Evolutionary conservation across 1,140 invertebrate species (phyloP).

Genomic region (Dolichoris vasculosae): DNA sequence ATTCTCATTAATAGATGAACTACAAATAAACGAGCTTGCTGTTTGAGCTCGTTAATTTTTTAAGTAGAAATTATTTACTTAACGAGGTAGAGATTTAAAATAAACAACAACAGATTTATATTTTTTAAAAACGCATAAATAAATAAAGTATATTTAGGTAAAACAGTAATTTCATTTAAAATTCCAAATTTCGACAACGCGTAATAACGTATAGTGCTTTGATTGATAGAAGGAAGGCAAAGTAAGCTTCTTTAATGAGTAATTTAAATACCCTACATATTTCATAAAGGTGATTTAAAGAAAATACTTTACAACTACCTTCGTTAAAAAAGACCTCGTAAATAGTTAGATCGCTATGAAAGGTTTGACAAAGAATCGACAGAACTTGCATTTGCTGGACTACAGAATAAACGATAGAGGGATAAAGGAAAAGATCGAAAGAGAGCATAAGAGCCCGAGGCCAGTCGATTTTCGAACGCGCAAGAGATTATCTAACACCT

Average conservation of each 20-base stretch:
- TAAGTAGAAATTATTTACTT: neutral
- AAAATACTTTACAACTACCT: neutral
- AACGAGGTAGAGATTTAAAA: neutral
- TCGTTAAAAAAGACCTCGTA: neutral
- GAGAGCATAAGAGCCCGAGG: conserved; percentile 44
- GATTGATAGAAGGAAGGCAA: neutral
- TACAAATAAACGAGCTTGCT: neutral
- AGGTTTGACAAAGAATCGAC: neutral
- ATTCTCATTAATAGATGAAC: neutral
- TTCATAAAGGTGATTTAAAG: conserved; percentile 5
- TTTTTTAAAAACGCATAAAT: neutral
- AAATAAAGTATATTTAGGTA: neutral
- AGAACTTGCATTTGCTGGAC: neutral
- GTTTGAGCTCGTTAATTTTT: neutral
- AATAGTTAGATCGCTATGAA: conserved; percentile 1
- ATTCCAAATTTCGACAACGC: too few species aligned
- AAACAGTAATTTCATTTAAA: neutral
- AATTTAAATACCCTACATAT: neutral
- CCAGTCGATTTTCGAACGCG: conserved; percentile 58
- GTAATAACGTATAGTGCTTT: neutral
- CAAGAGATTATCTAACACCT: conserved; percentile 67
- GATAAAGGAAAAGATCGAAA: conserved; percentile 20
- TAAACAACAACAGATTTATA: neutral
- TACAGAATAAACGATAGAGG: neutral
- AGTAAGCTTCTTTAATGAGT: neutral